These are phyloP conservation scores for Puma concolor DNA, from an alignment of 2,113 vertebrate species.

Conservation along the genomic window DNA sequence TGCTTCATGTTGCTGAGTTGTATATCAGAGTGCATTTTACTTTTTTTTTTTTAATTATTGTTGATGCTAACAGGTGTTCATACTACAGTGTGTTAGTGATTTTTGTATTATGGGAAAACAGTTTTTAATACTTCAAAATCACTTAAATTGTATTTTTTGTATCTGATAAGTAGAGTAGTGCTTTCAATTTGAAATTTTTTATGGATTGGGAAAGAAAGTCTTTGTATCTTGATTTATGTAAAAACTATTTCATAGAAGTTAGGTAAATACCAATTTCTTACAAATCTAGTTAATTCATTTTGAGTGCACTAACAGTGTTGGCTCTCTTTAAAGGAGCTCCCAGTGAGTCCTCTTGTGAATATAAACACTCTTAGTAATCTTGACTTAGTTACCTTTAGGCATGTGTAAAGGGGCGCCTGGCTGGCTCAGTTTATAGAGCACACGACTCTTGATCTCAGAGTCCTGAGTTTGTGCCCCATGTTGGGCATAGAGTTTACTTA, in stretches of 20 bases:
- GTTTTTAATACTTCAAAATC: constrained; percentile 61
- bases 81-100: neutral
- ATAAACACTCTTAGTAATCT: neutral
- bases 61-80: constrained; percentile 37
- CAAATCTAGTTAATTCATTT: constrained; percentile 46
- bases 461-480: neutral
- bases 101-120: neutral
- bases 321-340: constrained; percentile 11
- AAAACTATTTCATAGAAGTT: constrained; percentile 31
- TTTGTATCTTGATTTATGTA: constrained; percentile 10
- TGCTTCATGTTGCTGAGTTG: neutral
- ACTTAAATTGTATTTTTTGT: constrained; percentile 46
- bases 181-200: constrained; percentile 66
- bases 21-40: neutral
- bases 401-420: neutral
- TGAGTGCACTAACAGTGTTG: neutral
- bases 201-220: constrained; percentile 24
- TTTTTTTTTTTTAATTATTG: neutral
- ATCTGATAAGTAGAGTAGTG: constrained; percentile 35
- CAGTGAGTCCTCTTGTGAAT: neutral
- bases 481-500: neutral
- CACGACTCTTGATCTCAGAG: neutral
- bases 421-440: neutral
- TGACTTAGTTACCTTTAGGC: neutral
- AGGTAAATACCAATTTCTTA: constrained; percentile 26